These are phyloP conservation scores for Cheilosia vernalis DNA, from an alignment of 2,888 invertebrate species.

Conservation along the genomic window DNA sequence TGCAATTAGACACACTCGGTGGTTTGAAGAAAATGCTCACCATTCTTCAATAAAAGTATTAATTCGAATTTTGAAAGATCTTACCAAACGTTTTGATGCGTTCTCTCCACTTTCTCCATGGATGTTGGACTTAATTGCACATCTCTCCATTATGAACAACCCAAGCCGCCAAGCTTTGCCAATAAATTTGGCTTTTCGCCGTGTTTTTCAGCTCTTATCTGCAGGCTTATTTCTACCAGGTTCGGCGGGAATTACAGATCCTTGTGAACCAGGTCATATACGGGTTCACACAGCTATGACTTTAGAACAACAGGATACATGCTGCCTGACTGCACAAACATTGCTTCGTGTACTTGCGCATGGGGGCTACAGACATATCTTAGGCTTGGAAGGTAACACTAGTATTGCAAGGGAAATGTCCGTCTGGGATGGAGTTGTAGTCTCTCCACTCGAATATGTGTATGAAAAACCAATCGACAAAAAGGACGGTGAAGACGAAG, in stretches of 20 bases:
- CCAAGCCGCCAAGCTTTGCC: slow-evolving; percentile 96
- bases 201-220: slow-evolving; percentile 95
- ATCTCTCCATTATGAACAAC: slow-evolving; percentile 98
- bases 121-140: slow-evolving; percentile 97
- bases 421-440: slow-evolving; percentile 98
- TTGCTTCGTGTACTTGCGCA: slow-evolving; percentile 94
- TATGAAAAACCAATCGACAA: slow-evolving; percentile 92
- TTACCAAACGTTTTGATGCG: slow-evolving; percentile 94
- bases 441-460: slow-evolving; percentile 96
- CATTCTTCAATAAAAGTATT: slow-evolving; percentile 98
- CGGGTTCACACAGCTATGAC: slow-evolving; percentile 95
- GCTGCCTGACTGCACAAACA: slow-evolving; percentile 95
- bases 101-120: slow-evolving; percentile 96
- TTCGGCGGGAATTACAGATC: slow-evolving; percentile 95
- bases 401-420: slow-evolving; percentile 92
- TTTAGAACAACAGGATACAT: slow-evolving; percentile 95
- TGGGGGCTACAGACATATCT: slow-evolving; percentile 95
- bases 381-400: slow-evolving; percentile 87
- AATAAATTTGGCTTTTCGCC: slow-evolving; percentile 94
- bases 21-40: slow-evolving; percentile 99
- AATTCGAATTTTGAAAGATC: slow-evolving; percentile 96
- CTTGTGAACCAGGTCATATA: slow-evolving; percentile 95
- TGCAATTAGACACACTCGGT: slow-evolving; percentile 96
- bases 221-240: slow-evolving; percentile 98
- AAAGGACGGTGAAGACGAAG: slow-evolving; percentile 89